Evolutionary conservation across 1,140 invertebrate species (phyloP), one percentile per base, ranked within the genome.

Genomic region (Anadara kagoshimensis): DNA sequence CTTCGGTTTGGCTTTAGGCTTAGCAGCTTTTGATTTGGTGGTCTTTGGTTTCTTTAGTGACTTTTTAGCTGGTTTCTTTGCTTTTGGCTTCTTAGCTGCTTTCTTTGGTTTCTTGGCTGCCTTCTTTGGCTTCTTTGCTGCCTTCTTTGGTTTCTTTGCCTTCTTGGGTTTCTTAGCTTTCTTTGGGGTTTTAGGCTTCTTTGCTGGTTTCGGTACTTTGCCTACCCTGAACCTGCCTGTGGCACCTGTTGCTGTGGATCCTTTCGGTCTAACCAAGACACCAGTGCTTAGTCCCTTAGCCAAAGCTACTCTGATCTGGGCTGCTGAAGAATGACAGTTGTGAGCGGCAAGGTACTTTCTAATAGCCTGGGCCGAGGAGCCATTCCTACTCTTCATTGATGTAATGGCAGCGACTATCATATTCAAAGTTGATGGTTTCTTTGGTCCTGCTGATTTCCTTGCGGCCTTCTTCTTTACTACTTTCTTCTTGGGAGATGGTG

Each of bases 301-400:
- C 7, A 75, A 53, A 16, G 73, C 73, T 11, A 57, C 26, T 57
- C 53, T 75, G 61, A 75, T 49, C 14, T 49, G 66, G 16, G 47
- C 59, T 26, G 44, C 51, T 56, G 20, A 59, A 4, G 64, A 51
- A 16, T 41, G 45, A 20, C 65, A 73, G 65, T 78, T 85, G 69
- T 86, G 81, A n/a, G 83, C 76, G 22, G 80, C 22, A 68, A 87
- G 84, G 75, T 86, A 87, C 54, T 86, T 87, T 11, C 82, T 73
- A 57, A 87, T 85, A 41, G 83, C 84, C 57, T 79, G 77, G 44
- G 73, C 70, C 41, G 78, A 82, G 12, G 86, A 85, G 54, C 83
- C 83, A 26, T 69, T 67, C n/a, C 63, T 67, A 57, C 83, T 78
- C 44, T 77, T 77, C 75, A 79, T 64, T 3, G 70, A 71, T 7